Evolutionary conservation across 2,113 vertebrate genomes (phyloP), one percentile per base, ranked within the genome.

Genomic region (Trematocara zebra): DNA sequence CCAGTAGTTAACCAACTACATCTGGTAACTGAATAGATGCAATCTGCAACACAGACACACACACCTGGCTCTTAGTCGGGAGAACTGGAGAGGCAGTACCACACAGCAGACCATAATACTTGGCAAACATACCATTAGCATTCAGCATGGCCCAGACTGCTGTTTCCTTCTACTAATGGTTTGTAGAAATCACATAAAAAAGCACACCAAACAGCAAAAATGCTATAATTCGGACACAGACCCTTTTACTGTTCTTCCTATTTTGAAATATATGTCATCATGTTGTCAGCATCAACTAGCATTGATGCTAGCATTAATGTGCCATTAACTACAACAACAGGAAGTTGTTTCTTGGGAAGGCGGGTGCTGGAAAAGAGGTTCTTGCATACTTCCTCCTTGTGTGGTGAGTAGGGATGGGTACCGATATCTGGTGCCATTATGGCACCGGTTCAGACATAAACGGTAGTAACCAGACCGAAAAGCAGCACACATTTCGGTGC

Each of bases 401-500:
- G 4, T 20, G n/a, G 7, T 12, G 52, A 26, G 20, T 26, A 54
- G 53, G 53, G 53, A 54, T 54, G 53, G 53, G 11, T 23, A 26
- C 53, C 11, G 2, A 0, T 52, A 10, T n/a, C 18, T 0, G 8
- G 8, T 3, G 49, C 49, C 49, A 51, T 51, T 1, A n/a, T n/a
- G 11, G 52, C 14, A 47, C 14, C 44, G 0, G 44, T 47, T 47
- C 14, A 0, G 5, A 10, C 8, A 52, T n/a, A n/a, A 52, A 52
- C 1, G 1, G 18, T 0, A 52, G 49, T 10, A 52, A 52, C 49
- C 49, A 52, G 49, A 10, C 49, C 4, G 0, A 52, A 52, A 52
- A 52, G 18, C 11, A 54, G 52, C 20, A 2, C 20, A 54, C 20
- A 54, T 12, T 54, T 54, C 0, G 0, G 0, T 54, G 52, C 20